Conservation (phyloP, 1,140 invertebrate species). For the Cherax destructor region DNA sequence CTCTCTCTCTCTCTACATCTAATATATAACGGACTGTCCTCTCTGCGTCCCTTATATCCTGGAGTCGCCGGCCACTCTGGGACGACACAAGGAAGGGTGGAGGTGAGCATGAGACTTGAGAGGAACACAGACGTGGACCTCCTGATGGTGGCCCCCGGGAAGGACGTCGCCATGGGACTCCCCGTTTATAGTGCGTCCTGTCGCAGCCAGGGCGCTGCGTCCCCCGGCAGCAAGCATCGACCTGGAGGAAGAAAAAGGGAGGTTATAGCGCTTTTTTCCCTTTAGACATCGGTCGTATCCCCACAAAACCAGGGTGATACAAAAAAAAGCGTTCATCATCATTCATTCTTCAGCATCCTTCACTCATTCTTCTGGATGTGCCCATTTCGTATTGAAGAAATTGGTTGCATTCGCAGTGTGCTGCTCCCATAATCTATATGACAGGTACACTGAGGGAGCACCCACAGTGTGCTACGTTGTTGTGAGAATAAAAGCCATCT, state of each 20-base stretch:
- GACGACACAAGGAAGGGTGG: background rate
- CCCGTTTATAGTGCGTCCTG: background rate
- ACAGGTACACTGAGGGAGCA: no score
- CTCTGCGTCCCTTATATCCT: background rate
- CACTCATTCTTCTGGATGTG: no score
- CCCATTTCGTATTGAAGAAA: no score
- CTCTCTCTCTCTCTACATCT: no score
- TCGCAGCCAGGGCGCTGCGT: background rate
- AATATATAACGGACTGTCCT: background rate
- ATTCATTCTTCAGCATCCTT: no score
- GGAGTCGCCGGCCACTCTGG: background rate
- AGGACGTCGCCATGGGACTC: background rate
- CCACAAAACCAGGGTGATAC: no score
- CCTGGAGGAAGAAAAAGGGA: background rate
- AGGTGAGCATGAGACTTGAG: conserved; percentile 3
- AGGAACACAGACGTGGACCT: conserved; percentile 36
- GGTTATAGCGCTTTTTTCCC: background rate
- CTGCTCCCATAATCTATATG: no score
- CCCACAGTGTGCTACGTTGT: no score
- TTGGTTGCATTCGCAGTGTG: no score
- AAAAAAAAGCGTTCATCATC: no score
- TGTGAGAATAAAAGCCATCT: no score
- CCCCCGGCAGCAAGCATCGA: background rate
- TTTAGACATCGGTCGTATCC: no score
- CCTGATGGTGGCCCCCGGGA: background rate